Evolutionary conservation across 2,113 vertebrate species (phyloP).

Genomic region (Progne subis): DNA sequence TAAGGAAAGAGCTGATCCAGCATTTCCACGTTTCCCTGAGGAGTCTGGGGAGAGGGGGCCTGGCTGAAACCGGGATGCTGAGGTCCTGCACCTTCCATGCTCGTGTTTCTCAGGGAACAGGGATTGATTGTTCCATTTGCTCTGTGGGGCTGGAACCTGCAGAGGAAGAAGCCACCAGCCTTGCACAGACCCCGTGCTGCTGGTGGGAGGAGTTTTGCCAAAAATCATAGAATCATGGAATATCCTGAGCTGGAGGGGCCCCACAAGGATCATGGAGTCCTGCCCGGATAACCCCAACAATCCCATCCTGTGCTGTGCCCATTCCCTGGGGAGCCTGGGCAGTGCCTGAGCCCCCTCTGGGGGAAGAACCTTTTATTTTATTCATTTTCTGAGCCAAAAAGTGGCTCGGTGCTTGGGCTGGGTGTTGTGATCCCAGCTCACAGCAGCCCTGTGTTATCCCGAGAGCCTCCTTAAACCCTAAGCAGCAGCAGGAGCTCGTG

Average conservation of each 20-base stretch:
- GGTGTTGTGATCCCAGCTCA: rapidly evolving
- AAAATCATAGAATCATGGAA: rapidly evolving
- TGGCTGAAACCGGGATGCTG: not conserved
- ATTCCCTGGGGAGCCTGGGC: not conserved
- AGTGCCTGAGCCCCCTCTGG: not conserved
- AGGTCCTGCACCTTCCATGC: not conserved
- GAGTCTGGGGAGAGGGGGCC: not conserved
- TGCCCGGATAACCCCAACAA: not conserved
- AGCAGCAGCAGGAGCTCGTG: rapidly evolving
- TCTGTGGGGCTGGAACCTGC: rapidly evolving
- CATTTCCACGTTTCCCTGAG: not conserved
- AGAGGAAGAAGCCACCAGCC: not conserved
- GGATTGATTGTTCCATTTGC: not conserved
- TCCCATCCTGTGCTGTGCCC: not conserved
- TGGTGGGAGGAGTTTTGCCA: not conserved
- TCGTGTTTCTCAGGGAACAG: not conserved
- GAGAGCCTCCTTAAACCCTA: rapidly evolving
- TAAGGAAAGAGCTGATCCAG: not conserved
- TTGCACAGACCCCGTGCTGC: not conserved
- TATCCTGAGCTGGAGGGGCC: not conserved
- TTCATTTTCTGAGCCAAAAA: not conserved
- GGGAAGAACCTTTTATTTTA: not conserved
- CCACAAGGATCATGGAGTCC: not conserved
- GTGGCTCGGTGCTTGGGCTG: not conserved
- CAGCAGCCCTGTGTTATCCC: rapidly evolving